Base-by-base conservation (phyloP, 2,113 vertebrate genomes). In the Notiomystis cincta region DNA sequence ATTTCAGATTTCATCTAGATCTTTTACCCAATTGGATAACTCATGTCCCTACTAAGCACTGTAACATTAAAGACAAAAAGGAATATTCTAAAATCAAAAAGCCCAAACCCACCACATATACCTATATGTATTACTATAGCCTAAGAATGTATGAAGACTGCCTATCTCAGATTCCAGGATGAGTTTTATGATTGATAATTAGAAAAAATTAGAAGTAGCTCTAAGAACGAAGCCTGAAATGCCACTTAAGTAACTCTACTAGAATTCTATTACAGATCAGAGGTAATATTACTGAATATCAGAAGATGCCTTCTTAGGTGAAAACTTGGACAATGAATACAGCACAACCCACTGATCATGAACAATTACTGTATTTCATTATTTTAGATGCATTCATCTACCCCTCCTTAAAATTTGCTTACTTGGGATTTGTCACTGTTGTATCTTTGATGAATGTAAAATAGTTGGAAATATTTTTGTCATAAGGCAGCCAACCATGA, bases 381-480 rank as follows among this genome's bases (percentile, higher is more conserved):
- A 58, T 13, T 82, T 53, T 18, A 71, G 15, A 62, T 54, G 19
- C 7, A 54, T 69, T 54, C 22, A 78, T 42, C 72, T 51, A 42
- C 21, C 23, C 84, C 76, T 79, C 42, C 33, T 72, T 54, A 66
- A 90, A 20, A 78, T 81, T 77, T 89, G 96, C 99, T 99, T 97
- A 99, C 99, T 99, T 99, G 90, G 98, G 97, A 98, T 98, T 99
- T 96, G 99, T 98, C 81, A 99, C 99, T 22, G 99, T 99, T 92
- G 99, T 99, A 97, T 99, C 99, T 95, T 98, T 99, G 85, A 99
- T 99, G 97, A 99, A 99, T 38, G 99, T 99, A 97, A 99, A 99
- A 97, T 99, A 99, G 98, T 99, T 99, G 97, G 99, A 99, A 96
- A 99, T 99, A 96, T 98, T 99, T 98, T 98, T 99, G 91, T 99